These are phyloP conservation scores for Nasonia vitripennis DNA, from an alignment of 1,140 invertebrate species.

Conservation along the genomic window DNA sequence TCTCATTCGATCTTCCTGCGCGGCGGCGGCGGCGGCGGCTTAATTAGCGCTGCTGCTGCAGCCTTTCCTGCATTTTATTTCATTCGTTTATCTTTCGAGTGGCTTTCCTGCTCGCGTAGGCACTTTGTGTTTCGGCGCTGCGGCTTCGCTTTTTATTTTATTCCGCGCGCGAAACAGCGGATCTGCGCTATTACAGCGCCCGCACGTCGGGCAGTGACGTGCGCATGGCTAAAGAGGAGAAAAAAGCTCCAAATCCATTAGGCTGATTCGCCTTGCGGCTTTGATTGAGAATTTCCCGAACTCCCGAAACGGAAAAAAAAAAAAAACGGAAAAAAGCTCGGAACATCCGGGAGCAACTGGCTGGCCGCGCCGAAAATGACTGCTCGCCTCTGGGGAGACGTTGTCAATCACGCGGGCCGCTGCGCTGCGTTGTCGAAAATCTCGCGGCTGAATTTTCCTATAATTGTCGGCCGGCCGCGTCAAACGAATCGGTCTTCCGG, in stretches of 20 bases:
- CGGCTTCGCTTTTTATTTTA: background rate
- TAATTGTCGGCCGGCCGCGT: background rate
- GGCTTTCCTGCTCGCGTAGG: background rate
- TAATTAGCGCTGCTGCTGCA: slow-evolving; percentile 61
- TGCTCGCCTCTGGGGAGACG: background rate
- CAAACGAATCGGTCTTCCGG: background rate
- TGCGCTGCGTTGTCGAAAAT: background rate
- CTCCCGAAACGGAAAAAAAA: background rate
- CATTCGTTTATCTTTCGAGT: slow-evolving; percentile 47
- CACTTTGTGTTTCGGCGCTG: background rate
- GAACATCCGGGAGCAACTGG: background rate
- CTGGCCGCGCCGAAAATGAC: background rate
- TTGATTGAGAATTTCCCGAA: background rate
- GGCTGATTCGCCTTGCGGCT: background rate
- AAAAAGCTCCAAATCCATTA: slow-evolving; percentile 19
- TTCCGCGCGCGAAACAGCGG: background rate
- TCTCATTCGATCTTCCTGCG: background rate
- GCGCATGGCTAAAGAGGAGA: background rate
- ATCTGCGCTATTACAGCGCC: too few species aligned
- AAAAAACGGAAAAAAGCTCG: background rate
- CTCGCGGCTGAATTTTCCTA: background rate
- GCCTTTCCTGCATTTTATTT: slow-evolving; percentile 33
- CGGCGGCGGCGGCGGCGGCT: slow-evolving; percentile 54
- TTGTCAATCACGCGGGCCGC: background rate
- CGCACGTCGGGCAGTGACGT: too few species aligned